Percentiles rank a stretch among this genome's conserved stretches.
Evolutionary conservation across 2,888 invertebrate species (phyloP).

Genomic region (Lasioglossum marginatum): DNA sequence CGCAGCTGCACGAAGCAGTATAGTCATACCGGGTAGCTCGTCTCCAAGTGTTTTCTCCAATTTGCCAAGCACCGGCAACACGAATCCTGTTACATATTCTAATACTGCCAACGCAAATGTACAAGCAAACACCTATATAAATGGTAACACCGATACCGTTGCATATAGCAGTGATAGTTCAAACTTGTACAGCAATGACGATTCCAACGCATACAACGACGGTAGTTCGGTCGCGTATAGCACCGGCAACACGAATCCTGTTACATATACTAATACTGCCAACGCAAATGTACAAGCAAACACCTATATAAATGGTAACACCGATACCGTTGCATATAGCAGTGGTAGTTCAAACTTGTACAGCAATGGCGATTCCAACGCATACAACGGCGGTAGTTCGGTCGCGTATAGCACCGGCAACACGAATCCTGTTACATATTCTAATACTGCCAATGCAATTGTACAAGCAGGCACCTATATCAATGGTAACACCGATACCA

Average conservation of each 20-base stretch:
- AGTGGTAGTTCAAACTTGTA: neutral
- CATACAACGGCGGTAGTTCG: neutral
- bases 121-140: neutral
- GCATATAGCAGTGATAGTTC: neutral
- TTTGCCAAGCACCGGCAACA: neutral
- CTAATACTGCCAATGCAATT: neutral
- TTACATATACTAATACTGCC: neutral
- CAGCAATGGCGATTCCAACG: neutral
- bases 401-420: neutral
- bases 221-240: neutral
- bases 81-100: neutral
- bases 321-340: neutral
- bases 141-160: neutral
- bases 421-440: neutral
- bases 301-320: neutral
- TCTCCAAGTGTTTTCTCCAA: constrained; percentile 15
- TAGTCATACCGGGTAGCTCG: neutral
- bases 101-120: neutral
- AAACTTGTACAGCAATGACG: neutral
- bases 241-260: neutral
- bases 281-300: constrained; percentile 7
- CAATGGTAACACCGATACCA: neutral
- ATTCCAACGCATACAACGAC: neutral
- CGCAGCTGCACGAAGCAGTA: constrained; percentile 31
- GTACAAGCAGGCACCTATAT: neutral